Base-by-base conservation (phyloP, 2,888 invertebrate species). In the Metalampra italica region DNA sequence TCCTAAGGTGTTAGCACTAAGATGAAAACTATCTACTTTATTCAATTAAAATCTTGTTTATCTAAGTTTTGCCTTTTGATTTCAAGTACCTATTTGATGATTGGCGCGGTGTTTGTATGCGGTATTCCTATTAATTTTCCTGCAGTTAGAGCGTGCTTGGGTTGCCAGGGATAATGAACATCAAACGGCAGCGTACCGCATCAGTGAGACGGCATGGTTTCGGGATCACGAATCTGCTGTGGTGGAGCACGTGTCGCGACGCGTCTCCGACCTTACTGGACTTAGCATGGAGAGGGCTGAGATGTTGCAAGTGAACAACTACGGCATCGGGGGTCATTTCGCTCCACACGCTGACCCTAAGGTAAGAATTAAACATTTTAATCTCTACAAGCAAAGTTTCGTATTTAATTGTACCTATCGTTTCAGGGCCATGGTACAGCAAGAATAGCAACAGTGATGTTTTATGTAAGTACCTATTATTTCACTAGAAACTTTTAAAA, bases 291-390 rank as follows among this genome's bases (percentile, higher is more conserved):
- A 99, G 80, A 3, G n/a, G 11, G n/a, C 36, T n/a, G 11, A 36
- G 7, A 36, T 3, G 98, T 99, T 36, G 7, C 36, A 99, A 89
- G 97, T 99, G 44, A 98, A 98, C 54, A 99, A 99, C 89, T 99
- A 99, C 81, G 99, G 99, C 15, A 96, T 99, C 59, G 99, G 98
- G 3, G 99, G 99, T 0, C 98, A 99, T 78, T 99, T 99, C 79
- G 98, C 98, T 72, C 98, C 99, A 11, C 99, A 99, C 85, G 99
- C 94, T 83, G 98, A 96, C 78, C 96, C 96, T 14, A 8, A 15
- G 4, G 39, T 39, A 39, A 14, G 9, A 4, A 9, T 12, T 36
- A n/a, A n/a, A 32, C 32, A 14, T n/a, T 41, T n/a, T 41, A 45
- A 46, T 54, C 49, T 50, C 32, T 4, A 32, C 2, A 32, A 2